Conservation (phyloP, 92 coral and sea anemone species). For the Muricea muricata region DNA sequence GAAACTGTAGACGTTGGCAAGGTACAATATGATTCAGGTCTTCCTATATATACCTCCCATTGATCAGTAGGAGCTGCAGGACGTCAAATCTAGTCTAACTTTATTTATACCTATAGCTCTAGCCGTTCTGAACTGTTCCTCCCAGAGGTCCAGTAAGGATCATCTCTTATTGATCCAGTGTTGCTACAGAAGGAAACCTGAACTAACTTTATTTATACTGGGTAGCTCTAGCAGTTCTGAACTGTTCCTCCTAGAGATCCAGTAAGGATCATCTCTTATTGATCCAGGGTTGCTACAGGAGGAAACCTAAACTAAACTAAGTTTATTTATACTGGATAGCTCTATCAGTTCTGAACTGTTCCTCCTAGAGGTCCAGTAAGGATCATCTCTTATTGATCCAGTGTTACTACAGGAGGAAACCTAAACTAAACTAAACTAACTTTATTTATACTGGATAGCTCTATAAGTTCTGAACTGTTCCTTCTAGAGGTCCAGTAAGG, state of each 20-base stretch:
- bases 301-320: background rate
- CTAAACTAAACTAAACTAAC: too few relatives aligned
- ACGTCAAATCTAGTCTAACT: background rate
- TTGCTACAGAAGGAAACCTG: background rate
- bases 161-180: background rate
- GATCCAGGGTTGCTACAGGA: background rate
- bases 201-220: background rate
- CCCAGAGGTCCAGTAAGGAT: background rate
- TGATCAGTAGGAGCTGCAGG: background rate
- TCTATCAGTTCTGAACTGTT: background rate
- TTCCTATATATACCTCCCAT: too few relatives aligned
- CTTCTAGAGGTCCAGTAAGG: too few relatives aligned
- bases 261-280: background rate
- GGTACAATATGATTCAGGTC: too few relatives aligned
- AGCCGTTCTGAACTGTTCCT: too few relatives aligned
- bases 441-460: too few relatives aligned
- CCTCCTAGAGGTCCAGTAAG: background rate
- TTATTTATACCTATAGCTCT: background rate
- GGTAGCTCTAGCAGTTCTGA: background rate
- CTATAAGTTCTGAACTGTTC: too few relatives aligned
- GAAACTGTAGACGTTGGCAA: conserved; percentile 98
- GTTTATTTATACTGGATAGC: background rate
- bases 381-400: too few relatives aligned
- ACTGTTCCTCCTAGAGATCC: background rate
- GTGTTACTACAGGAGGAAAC: too few relatives aligned